These are phyloP conservation scores for Polydesmus complanatus DNA, from an alignment of 2,888 invertebrate genomes.

Conservation along the genomic window DNA sequence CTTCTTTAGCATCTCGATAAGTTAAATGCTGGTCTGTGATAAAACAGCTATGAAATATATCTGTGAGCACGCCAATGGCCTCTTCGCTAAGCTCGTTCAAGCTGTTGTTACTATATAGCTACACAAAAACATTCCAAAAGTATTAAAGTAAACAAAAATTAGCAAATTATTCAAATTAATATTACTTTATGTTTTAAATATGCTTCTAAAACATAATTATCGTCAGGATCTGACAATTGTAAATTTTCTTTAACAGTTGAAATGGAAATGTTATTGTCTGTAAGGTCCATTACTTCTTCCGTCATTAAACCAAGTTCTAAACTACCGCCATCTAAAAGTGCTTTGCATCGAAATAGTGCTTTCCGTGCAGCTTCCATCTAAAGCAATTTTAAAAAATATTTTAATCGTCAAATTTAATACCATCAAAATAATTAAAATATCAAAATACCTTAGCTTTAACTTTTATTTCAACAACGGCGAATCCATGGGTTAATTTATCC, in stretches of 20 bases:
- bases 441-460: conserved; percentile 19
- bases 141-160: neutral
- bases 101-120: conserved; percentile 4
- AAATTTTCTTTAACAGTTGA: conserved; percentile 27
- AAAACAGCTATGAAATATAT: conserved; percentile 32
- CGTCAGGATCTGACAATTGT: conserved; percentile 24
- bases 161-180: neutral
- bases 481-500: conserved; percentile 20
- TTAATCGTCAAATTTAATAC: neutral
- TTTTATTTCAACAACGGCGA: conserved; percentile 27
- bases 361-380: conserved; percentile 28
- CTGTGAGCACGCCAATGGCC: conserved; percentile 28
- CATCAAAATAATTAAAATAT: neutral
- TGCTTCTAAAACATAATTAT: conserved; percentile 27
- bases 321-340: conserved; percentile 22
- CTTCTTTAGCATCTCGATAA: conserved; percentile 23
- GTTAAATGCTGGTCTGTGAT: conserved; percentile 28
- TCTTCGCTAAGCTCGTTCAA: conserved; percentile 23
- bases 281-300: conserved; percentile 8
- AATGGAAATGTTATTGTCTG: conserved; percentile 24
- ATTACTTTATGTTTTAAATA: conserved; percentile 27
- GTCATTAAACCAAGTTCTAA: neutral
- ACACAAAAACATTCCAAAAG: neutral
- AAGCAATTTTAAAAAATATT: conserved; percentile 12
- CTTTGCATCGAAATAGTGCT: conserved; percentile 25